Base-by-base conservation (phyloP, 2,113 vertebrate genomes). In the Channa maculata region DNA sequence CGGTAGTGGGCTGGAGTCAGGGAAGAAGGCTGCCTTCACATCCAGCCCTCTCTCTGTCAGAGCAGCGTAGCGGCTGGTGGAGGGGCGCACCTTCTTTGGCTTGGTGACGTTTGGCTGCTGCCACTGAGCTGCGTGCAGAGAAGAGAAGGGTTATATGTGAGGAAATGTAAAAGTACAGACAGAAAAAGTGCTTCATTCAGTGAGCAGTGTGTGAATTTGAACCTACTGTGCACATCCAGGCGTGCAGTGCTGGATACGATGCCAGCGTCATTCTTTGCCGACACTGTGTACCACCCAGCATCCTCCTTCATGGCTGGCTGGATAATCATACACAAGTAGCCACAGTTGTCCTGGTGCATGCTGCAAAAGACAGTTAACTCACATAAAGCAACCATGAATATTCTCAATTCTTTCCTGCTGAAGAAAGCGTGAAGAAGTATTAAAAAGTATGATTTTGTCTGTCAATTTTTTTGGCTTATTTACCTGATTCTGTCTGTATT, bases 271-370 rank as follows among this genome's bases (percentile, higher is more conserved):
- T 99, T 99, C 93, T 99, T 99, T 76, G 98, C 98, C 0, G 98
- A 99, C 45, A 98, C 97, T 0, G 98, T 99, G 60, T 98, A 99
- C 98, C 98, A 99, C 14, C 97, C 98, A 0, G 97, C 97, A 3
- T 99, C 98, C 57, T 99, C 98, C 74, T 99, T 98, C 46, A 95
- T 92, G 79, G 97, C 94, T 15, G 97, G 97, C 91, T 99, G 98
- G 90, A 99, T 97, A 83, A 99, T 96, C 95, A 99, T 97, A 87
- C 98, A 99, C 76, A 99, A 93, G 93, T 99, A 99, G 81, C 98
- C 98, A 0, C 96, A 94, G 90, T 95, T 97, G 88, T 99, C 97
- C 94, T 99, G 97, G 91, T 99, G 97, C 96, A 99, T 99, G 95
- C 98, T 99, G 87, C 87, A 77, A 81, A 65, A 60, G 8, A n/a